Percentiles rank a stretch among this genome's conserved stretches.
These are phyloP conservation scores for Oscheius sp. DNA, from an alignment of 2,888 invertebrate species.

Conservation along the genomic window DNA sequence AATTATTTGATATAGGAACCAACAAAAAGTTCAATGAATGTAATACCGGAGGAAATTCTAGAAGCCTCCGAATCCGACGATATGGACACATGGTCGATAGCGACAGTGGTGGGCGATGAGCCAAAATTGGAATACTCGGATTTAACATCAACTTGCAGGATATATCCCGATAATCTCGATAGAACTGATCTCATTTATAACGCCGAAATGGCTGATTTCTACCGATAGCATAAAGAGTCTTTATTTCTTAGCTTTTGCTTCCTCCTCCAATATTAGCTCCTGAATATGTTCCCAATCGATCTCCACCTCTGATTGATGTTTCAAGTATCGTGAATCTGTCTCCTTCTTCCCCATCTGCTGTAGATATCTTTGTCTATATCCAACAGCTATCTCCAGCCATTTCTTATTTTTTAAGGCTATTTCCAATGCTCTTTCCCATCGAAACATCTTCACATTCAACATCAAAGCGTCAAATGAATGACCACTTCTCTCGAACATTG, in stretches of 20 bases:
- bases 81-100: slow-evolving; percentile 1
- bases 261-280: slow-evolving; percentile 70
- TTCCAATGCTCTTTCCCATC: slow-evolving; percentile 83
- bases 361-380: slow-evolving; percentile 78
- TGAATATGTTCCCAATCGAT: slow-evolving; percentile 74
- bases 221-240: background rate
- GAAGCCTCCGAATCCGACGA: background rate
- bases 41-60: background rate
- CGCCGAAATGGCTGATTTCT: slow-evolving; percentile 21
- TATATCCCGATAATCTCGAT: slow-evolving; percentile 6
- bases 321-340: slow-evolving; percentile 68
- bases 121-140: slow-evolving; percentile 11
- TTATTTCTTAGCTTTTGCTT: slow-evolving; percentile 11
- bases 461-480: slow-evolving; percentile 79
- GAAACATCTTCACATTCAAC: slow-evolving; percentile 79
- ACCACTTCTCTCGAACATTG: slow-evolving; percentile 76
- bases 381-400: slow-evolving; percentile 80
- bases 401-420: slow-evolving; percentile 80
- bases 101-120: background rate
- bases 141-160: background rate
- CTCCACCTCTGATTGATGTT: slow-evolving; percentile 65
- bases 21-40: background rate
- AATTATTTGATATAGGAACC: background rate
- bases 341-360: slow-evolving; percentile 74
- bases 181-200: background rate